Conservation (phyloP, 2,888 invertebrate genomes). For the Thecophora atra region DNA sequence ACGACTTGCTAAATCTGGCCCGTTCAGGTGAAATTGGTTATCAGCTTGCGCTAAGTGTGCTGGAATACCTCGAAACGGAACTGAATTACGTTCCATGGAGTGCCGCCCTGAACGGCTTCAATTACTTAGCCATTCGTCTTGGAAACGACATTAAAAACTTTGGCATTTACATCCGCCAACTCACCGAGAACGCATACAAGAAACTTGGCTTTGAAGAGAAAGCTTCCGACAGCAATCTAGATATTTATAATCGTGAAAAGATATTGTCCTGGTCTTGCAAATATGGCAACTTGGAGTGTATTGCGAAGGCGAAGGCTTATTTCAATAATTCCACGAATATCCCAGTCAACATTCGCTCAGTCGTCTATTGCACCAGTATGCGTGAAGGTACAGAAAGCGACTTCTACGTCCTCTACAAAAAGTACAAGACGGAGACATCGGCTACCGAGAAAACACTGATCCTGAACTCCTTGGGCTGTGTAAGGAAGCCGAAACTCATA, state of each 20-base stretch:
- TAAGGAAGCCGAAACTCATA: slow-evolving; percentile 69
- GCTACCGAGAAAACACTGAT: slow-evolving; percentile 77
- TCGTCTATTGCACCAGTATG: slow-evolving; percentile 81
- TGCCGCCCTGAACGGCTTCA: slow-evolving; percentile 69
- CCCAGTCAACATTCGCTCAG: slow-evolving; percentile 73
- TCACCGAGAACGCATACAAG: slow-evolving; percentile 67
- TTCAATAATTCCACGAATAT: slow-evolving; percentile 57
- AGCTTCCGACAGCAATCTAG: slow-evolving; percentile 68
- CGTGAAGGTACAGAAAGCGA: slow-evolving; percentile 71
- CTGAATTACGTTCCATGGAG: slow-evolving; percentile 82
- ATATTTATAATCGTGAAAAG: slow-evolving; percentile 71
- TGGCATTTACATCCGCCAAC: slow-evolving; percentile 64
- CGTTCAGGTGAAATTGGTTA: slow-evolving; percentile 73
- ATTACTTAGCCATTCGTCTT: slow-evolving; percentile 60
- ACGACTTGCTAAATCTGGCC: slow-evolving; percentile 82
- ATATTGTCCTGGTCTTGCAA: slow-evolving; percentile 74
- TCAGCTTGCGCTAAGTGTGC: slow-evolving; percentile 72
- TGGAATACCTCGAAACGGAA: slow-evolving; percentile 76
- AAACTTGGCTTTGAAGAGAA: slow-evolving; percentile 67
- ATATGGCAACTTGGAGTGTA: slow-evolving; percentile 71
- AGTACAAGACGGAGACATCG: slow-evolving; percentile 70
- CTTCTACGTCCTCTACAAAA: slow-evolving; percentile 74
- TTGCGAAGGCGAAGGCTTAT: slow-evolving; percentile 64
- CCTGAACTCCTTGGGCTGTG: slow-evolving; percentile 76
- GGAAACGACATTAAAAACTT: slow-evolving; percentile 54